Base-by-base conservation (phyloP, 2,113 vertebrate genomes). In the Cnemophilus loriae region DNA sequence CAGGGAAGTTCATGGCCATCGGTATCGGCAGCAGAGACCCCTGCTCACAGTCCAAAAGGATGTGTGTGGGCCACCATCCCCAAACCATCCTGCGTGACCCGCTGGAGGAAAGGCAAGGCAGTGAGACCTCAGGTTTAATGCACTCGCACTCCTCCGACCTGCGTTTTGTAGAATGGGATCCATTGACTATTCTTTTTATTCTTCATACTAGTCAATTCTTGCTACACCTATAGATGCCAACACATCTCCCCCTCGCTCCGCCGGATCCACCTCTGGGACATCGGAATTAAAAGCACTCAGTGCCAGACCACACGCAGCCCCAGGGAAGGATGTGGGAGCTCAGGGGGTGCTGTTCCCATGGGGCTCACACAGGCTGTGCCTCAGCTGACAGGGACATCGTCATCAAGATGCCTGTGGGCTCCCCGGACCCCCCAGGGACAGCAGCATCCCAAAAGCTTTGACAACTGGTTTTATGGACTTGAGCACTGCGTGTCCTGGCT, bases 201-300 rank as follows among this genome's bases (percentile, higher is more conserved):
- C 44, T 35, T 76, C 35, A 17, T 19, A 35, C 1, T 2, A 3
- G 16, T 27, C 16, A 30, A 10, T 67, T 33, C 57, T 30, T 67
- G 42, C 44, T 84, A 41, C 47, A 75, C 5, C 14, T 49, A 15
- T 3, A 55, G 24, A 53, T 75, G 18, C 50, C 46, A 27, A 26
- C 14, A 33, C n/a, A 32, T 4, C 8, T 74, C 5, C 12, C 42
- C 55, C 42, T 85, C 0, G 0, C 21, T 78, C n/a, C 0, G 0
- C 28, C 3, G 1, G 37, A 23, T 53, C 19, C 14, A n/a, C 39
- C 28, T 63, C 35, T 84, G 91, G 53, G 26, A 24, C 26, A 28
- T 13, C 21, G 56, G 41, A 65, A 87, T 10, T 30, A 22, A 64
- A 95, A 46, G 37, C 18, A 2, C 28, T 52, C 1, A 0, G 8